Conservation (phyloP, 2,888 invertebrate genomes). For the Blomia tropicalis region DNA sequence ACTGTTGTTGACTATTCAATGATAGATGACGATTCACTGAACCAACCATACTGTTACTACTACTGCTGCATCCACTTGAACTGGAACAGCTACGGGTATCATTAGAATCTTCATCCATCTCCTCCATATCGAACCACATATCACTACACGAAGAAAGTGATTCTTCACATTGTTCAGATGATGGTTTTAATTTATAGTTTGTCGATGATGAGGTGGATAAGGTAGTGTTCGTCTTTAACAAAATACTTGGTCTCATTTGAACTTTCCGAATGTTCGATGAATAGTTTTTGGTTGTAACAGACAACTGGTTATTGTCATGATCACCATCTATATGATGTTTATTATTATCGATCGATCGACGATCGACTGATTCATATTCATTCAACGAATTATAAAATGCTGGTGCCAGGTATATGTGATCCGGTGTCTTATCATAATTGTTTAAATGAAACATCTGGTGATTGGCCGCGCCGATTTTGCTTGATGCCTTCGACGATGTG, state of each 20-base stretch:
- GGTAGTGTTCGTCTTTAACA: not conserved
- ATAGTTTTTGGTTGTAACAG: no score
- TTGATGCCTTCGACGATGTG: not conserved
- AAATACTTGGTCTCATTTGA: not conserved
- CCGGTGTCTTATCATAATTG: not conserved
- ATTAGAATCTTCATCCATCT: slow-evolving; percentile 4
- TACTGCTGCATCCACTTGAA: not conserved
- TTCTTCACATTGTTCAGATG: not conserved
- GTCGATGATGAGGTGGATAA: not conserved
- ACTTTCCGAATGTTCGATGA: not conserved
- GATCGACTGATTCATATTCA: not conserved
- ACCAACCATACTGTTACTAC: not conserved
- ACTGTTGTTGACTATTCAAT: not conserved
- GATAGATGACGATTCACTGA: slow-evolving; percentile 1
- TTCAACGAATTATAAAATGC: not conserved
- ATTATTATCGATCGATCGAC: not conserved
- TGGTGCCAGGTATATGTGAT: not conserved
- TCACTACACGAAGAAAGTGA: not conserved
- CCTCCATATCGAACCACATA: not conserved
- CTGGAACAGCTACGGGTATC: slow-evolving; percentile 5
- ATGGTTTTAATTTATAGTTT: not conserved
- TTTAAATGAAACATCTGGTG: not conserved
- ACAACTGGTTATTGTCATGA: no score
- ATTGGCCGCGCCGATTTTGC: not conserved
- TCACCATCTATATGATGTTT: no score